Percentiles rank a stretch among this genome's conserved stretches.
Evolutionary conservation across 2,113 vertebrate species (phyloP).

Genomic region (Lamprologus ornatipinnis): DNA sequence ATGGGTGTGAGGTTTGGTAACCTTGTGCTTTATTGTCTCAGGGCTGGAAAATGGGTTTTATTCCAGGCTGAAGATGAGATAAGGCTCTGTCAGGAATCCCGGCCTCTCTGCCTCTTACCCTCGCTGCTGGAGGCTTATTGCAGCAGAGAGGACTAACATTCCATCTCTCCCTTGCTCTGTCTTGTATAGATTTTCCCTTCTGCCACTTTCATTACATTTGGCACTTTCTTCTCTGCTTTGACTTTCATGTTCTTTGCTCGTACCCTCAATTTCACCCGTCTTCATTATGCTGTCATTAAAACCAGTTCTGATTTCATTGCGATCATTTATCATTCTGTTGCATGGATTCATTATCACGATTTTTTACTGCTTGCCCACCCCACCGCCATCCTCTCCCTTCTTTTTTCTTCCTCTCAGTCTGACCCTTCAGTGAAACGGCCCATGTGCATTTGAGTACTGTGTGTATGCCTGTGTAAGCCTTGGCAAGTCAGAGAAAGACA

Average conservation of each 20-base stretch:
- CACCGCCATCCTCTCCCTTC: background rate
- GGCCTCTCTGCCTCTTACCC: constrained; percentile 52
- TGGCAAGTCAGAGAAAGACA: background rate
- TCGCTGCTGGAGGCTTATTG: constrained; percentile 63
- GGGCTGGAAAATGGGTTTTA: constrained; percentile 70
- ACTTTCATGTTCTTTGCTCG: constrained; percentile 47
- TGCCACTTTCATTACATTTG: constrained; percentile 47
- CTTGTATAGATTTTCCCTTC: constrained; percentile 50
- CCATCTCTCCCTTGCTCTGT: constrained; percentile 21
- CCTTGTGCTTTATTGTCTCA: constrained; percentile 70
- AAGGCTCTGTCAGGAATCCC: constrained; percentile 64
- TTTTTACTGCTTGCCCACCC: constrained; percentile 16
- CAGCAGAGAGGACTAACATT: constrained; percentile 50
- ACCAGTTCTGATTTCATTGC: constrained; percentile 48
- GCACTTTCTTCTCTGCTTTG: constrained; percentile 44
- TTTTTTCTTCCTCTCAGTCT: background rate
- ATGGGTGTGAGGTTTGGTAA: constrained; percentile 61
- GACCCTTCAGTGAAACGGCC: constrained; percentile 25
- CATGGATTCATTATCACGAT: constrained; percentile 31
- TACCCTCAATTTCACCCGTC: constrained; percentile 43
- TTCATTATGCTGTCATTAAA: constrained; percentile 54
- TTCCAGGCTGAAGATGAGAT: constrained; percentile 70
- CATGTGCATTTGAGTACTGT: background rate
- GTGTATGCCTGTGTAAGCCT: background rate
- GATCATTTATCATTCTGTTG: constrained; percentile 48